These are phyloP conservation scores for Haliclystus octoradiatus DNA, from an alignment of 30 jellyfish, hydroid and myxozoan species.

Conservation along the genomic window DNA sequence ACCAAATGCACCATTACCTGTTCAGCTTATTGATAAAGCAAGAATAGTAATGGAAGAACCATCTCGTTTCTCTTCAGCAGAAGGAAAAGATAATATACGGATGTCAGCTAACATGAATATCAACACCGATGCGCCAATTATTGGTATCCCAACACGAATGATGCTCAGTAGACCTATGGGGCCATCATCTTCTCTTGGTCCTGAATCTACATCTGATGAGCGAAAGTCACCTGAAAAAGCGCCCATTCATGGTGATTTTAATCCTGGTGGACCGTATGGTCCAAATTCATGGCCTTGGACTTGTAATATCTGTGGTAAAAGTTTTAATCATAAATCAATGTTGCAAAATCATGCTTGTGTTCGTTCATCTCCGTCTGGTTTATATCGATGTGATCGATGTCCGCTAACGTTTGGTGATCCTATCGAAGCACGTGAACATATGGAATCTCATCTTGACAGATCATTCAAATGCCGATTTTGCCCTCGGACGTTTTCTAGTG, in stretches of 20 bases:
- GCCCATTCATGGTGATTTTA: constrained; percentile 27
- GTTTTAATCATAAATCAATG: constrained; percentile 44
- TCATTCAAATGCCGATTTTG: constrained; percentile 89
- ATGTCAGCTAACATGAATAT: too few species aligned
- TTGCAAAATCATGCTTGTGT: constrained; percentile 68
- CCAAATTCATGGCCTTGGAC: constrained; percentile 40
- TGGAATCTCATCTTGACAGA: constrained; percentile 64
- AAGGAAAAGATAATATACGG: too few species aligned
- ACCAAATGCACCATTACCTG: neutral
- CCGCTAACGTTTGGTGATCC: constrained; percentile 25
- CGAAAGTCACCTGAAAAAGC: constrained; percentile 27
- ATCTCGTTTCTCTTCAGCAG: neutral
- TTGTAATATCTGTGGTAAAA: constrained; percentile 58
- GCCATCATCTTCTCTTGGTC: constrained; percentile 36
- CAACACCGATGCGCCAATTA: neutral
- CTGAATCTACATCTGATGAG: constrained; percentile 16
- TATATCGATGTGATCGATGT: constrained; percentile 47
- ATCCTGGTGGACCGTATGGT: constrained; percentile 11
- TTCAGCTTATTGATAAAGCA: neutral
- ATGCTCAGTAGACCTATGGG: neutral
- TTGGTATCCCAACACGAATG: neutral
- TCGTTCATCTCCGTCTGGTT: constrained; percentile 35
- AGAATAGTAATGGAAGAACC: neutral
- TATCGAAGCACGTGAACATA: constrained; percentile 35
- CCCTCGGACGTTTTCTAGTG: constrained; percentile 56